Evolutionary conservation across 2,113 vertebrate species (phyloP).

Genomic region (Accipiter cooperii): DNA sequence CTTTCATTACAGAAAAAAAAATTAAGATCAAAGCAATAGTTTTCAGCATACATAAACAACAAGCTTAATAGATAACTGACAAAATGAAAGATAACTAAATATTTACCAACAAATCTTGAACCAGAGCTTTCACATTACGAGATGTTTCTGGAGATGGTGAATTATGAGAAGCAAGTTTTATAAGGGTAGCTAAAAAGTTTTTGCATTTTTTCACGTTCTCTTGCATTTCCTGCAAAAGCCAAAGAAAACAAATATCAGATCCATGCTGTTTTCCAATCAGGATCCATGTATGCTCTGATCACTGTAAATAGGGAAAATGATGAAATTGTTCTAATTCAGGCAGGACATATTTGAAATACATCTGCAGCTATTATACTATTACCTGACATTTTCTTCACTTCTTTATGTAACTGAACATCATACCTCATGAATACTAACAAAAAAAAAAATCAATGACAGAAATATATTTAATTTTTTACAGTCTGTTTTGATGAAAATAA

Average conservation of each 20-base stretch:
- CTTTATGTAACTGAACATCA: neutral
- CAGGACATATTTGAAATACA: neutral
- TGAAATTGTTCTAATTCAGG: neutral
- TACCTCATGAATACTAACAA: neutral
- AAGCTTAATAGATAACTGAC: neutral
- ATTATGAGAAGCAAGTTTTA: constrained; percentile 87
- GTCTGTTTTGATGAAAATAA: neutral
- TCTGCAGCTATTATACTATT: neutral
- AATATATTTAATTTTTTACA: neutral
- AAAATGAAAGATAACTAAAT: neutral
- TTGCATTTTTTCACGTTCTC: constrained; percentile 91
- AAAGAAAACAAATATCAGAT: neutral
- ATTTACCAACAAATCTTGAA: constrained; percentile 87
- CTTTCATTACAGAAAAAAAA: neutral
- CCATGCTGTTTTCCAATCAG: neutral
- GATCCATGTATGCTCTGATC: neutral
- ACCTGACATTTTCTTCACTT: neutral
- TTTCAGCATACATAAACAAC: neutral
- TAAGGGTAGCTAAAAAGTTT: constrained; percentile 86
- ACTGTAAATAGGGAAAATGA: neutral
- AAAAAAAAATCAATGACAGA: neutral
- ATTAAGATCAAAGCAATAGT: neutral
- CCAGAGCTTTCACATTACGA: constrained; percentile 85
- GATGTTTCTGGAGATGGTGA: constrained; percentile 84
- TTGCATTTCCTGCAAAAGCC: constrained; percentile 81